These are phyloP conservation scores for Seira ritae DNA, from an alignment of 2,888 invertebrate genomes.

Conservation along the genomic window DNA sequence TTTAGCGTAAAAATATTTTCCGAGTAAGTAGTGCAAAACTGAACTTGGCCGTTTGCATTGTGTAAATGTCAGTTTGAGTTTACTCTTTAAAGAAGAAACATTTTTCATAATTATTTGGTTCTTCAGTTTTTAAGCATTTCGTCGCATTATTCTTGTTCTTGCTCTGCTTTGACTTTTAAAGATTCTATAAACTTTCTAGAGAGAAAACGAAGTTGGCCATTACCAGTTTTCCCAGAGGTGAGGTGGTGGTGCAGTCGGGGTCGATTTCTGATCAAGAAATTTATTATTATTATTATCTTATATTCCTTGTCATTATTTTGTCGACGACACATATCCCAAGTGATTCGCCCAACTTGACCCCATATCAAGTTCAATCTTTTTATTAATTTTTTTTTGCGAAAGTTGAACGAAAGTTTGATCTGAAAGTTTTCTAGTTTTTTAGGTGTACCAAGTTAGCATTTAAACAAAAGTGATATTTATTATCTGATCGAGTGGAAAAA, in stretches of 20 bases:
- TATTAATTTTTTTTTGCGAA: slow-evolving; percentile 18
- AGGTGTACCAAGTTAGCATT: background rate
- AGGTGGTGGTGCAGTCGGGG: background rate
- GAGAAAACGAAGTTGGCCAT: background rate
- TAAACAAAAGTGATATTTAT: slow-evolving; percentile 17
- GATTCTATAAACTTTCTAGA: background rate
- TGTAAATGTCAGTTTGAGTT: no score
- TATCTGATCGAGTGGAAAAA: slow-evolving; percentile 50
- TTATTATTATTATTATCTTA: background rate
- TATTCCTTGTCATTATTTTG: slow-evolving; percentile 20
- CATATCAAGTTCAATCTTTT: slow-evolving; percentile 21
- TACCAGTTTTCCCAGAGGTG: background rate
- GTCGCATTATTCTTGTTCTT: no score
- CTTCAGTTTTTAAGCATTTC: no score
- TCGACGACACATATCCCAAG: slow-evolving; percentile 19
- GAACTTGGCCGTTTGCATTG: no score
- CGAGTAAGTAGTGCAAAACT: slow-evolving; percentile 2
- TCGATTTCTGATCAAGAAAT: background rate
- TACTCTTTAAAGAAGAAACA: background rate
- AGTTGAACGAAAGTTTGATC: slow-evolving; percentile 11
- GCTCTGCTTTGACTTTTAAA: no score
- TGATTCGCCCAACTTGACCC: slow-evolving; percentile 30
- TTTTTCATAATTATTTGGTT: background rate
- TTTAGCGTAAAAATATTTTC: background rate
- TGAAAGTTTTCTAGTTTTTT: slow-evolving; percentile 20